A percentile compares a stretch with the other conserved stretches of the same genome.
phyloP scores from a whole-genome alignment of 2,113 vertebrate genomes.

The Sciurus niger region DNA sequence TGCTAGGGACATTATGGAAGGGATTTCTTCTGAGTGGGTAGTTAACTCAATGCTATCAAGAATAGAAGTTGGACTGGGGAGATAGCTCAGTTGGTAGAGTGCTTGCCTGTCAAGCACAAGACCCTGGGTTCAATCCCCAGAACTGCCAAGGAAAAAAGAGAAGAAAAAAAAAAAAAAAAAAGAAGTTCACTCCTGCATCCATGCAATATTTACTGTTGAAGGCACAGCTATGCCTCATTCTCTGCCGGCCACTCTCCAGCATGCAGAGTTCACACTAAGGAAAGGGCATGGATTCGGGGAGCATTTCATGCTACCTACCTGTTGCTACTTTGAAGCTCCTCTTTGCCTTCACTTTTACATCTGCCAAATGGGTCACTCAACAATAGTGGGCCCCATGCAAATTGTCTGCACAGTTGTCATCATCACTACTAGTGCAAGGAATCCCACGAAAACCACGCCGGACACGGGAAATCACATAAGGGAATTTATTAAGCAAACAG shows the following conservation, averaged over 20 bases:
- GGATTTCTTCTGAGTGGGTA: neutral
- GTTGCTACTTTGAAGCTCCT: neutral
- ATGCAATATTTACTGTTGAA: neutral
- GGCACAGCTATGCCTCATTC: neutral
- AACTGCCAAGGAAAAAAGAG: too few species aligned
- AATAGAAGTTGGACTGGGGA: neutral
- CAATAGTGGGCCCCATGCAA: neutral
- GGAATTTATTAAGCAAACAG: too few species aligned
- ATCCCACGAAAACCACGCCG: too few species aligned
- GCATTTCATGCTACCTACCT: constrained; percentile 67
- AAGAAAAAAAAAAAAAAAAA: neutral
- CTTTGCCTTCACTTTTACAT: neutral
- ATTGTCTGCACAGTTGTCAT: neutral
- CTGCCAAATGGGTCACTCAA: constrained; percentile 34
- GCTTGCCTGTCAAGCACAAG: too few species aligned
- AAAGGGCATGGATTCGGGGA: constrained; percentile 45
- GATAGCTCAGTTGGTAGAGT: too few species aligned
- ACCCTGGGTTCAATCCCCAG: too few species aligned
- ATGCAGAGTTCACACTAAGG: constrained; percentile 46
- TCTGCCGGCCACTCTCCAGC: neutral
- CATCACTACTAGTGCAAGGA: too few species aligned
- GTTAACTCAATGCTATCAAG: neutral
- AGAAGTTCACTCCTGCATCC: neutral
- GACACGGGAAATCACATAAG: too few species aligned
- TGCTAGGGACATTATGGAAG: neutral